Percentiles rank a stretch among this genome's conserved stretches.
Evolutionary conservation across 2,888 invertebrate genomes (phyloP).

Genomic region (Cheilosia pagana): DNA sequence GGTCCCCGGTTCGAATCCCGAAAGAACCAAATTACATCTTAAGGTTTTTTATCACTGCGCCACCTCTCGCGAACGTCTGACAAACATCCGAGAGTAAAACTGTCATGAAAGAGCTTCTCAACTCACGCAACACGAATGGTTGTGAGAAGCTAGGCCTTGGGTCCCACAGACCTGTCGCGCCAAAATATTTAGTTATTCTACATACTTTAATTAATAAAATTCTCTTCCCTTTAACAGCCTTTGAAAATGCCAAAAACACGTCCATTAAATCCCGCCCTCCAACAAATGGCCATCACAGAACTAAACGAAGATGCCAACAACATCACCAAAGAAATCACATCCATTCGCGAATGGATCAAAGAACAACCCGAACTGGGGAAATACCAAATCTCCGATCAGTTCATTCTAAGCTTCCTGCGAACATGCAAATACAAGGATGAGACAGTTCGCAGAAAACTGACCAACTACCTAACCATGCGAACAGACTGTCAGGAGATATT

Average conservation of each 20-base stretch:
- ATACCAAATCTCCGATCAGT: slow-evolving; percentile 82
- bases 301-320: slow-evolving; percentile 83
- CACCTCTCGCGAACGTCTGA: too few species aligned
- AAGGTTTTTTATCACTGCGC: too few species aligned
- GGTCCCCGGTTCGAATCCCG: too few species aligned
- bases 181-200: too few species aligned
- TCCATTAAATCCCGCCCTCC: slow-evolving; percentile 62
- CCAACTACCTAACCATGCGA: slow-evolving; percentile 84
- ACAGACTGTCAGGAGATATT: slow-evolving; percentile 85
- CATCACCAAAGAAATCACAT: slow-evolving; percentile 80
- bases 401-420: slow-evolving; percentile 83
- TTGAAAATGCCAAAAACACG: slow-evolving; percentile 69
- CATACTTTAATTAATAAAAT: too few species aligned
- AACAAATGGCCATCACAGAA: slow-evolving; percentile 81
- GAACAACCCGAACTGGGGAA: slow-evolving; percentile 81
- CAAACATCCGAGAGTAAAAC: too few species aligned
- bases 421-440: slow-evolving; percentile 84
- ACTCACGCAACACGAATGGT: too few species aligned
- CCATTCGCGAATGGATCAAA: slow-evolving; percentile 83
- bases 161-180: too few species aligned
- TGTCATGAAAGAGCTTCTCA: too few species aligned
- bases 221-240: neutral
- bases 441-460: slow-evolving; percentile 83
- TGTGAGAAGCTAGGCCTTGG: too few species aligned
- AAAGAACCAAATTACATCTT: too few species aligned